phyloP scores from a whole-genome alignment of 2,113 vertebrate genomes.

The Aspiorhynchus laticeps region DNA sequence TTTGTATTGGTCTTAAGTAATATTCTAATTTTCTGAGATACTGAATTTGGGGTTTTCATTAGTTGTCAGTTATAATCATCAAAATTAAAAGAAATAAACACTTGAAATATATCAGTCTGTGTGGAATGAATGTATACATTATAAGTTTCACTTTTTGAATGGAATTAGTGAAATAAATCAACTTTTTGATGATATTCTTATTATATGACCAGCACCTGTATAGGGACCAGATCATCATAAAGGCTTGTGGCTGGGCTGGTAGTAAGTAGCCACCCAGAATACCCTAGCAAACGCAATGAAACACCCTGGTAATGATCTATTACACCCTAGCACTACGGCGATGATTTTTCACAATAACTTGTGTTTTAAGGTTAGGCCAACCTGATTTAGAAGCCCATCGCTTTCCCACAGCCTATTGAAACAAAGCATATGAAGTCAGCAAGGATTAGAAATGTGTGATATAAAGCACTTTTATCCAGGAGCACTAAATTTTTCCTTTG shows the following conservation, averaged over 20 bases:
- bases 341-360: background rate
- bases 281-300: background rate
- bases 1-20: no score
- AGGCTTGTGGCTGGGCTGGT: background rate
- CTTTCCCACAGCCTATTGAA: background rate
- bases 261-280: background rate
- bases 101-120: no score
- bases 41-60: no score
- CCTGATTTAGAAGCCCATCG: background rate
- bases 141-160: no score
- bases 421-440: slow-evolving; percentile 27
- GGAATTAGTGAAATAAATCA: no score
- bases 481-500: background rate
- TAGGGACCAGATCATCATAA: background rate
- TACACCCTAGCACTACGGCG: background rate
- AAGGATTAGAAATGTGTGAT: background rate
- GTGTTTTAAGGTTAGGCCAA: background rate
- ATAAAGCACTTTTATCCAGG: background rate
- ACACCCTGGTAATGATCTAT: background rate
- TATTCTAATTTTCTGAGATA: no score
- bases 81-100: no score
- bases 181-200: no score
- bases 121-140: no score
- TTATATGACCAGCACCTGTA: no score
- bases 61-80: no score